A percentile compares a stretch with the other conserved stretches of the same genome.
These are phyloP conservation scores for Nycticorax nycticorax DNA, from an alignment of 2,113 vertebrate genomes.

Conservation along the genomic window DNA sequence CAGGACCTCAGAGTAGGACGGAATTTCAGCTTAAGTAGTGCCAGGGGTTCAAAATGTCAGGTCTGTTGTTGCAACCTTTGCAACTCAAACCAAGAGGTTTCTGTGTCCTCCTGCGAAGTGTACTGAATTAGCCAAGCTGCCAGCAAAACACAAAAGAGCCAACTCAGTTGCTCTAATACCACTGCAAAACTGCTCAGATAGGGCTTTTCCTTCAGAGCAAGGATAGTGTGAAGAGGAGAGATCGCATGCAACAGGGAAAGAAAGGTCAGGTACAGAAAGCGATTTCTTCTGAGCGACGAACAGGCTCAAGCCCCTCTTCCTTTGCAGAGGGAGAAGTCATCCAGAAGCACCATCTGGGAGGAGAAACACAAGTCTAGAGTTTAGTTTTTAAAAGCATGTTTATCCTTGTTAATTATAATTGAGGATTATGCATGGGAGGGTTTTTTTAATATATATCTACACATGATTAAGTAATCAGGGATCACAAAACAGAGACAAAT, in stretches of 20 bases:
- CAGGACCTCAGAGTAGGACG: neutral
- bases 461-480: neutral
- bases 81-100: neutral
- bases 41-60: neutral
- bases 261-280: neutral
- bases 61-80: neutral
- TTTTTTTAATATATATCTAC: too few species aligned
- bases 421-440: neutral
- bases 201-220: neutral
- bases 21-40: neutral
- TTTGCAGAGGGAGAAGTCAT: neutral
- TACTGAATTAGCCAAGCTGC: neutral
- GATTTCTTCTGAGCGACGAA: neutral
- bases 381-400: neutral
- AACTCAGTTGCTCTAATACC: neutral
- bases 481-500: neutral
- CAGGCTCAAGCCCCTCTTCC: neutral
- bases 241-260: neutral
- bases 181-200: too few species aligned
- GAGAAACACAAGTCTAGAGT: neutral
- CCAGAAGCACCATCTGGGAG: neutral
- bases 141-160: neutral
- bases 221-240: neutral
- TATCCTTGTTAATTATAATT: neutral
- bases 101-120: neutral